Conservation (phyloP, 2,888 invertebrate genomes). For the Lamellibrachia satsuma region DNA sequence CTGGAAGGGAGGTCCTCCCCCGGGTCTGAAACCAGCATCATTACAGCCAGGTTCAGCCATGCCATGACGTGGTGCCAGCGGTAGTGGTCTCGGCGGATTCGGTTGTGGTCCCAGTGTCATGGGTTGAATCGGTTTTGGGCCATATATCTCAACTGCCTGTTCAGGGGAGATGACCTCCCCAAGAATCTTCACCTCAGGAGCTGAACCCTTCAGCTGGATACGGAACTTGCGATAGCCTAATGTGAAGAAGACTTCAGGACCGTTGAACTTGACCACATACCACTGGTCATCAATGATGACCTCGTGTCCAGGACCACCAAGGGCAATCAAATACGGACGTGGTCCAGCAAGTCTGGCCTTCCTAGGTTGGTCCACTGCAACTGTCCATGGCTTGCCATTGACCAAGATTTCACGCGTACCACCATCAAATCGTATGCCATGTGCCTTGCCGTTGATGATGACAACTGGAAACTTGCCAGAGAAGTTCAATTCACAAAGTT, state of each 20-base stretch:
- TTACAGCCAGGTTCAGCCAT: neutral
- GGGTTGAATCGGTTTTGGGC: neutral
- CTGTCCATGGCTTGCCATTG: conserved; percentile 77
- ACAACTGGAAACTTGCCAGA: conserved; percentile 57
- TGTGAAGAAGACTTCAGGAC: conserved; percentile 82
- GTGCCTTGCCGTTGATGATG: conserved; percentile 63
- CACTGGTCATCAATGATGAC: conserved; percentile 63
- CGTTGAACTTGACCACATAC: conserved; percentile 88
- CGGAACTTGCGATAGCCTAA: conserved; percentile 80
- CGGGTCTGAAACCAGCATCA: neutral
- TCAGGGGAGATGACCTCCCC: conserved; percentile 39
- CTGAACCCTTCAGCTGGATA: conserved; percentile 82
- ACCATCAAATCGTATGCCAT: conserved; percentile 85
- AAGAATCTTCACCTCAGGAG: conserved; percentile 90
- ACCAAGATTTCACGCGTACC: conserved; percentile 91
- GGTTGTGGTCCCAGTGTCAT: neutral
- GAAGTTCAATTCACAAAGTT: conserved; percentile 57
- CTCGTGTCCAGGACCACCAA: conserved; percentile 66
- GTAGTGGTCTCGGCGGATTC: neutral
- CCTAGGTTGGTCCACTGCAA: conserved; percentile 55
- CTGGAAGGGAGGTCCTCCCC: neutral
- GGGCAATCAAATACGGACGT: conserved; percentile 55
- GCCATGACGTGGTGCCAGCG: neutral
- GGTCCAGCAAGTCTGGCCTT: conserved; percentile 67
- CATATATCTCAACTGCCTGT: neutral